Base-by-base conservation (phyloP, 2,797 vertebrate genomes). In the Poecilia velifera region DNA sequence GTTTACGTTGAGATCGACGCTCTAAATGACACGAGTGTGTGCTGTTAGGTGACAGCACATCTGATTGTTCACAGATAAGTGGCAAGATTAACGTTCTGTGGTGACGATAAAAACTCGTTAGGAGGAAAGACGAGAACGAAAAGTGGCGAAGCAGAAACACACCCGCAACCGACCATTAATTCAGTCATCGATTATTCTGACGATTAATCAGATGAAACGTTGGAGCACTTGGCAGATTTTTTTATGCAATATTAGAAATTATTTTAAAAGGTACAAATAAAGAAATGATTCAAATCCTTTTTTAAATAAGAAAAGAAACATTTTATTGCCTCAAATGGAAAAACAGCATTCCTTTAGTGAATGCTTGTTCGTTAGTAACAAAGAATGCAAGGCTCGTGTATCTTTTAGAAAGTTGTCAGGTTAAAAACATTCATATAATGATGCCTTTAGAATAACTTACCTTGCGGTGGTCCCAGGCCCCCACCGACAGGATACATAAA, bases 401-500 rank as follows among this genome's bases (percentile, higher is more conserved):
- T 53, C 46, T 46, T 64, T 3, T 47, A 8, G 68, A 76, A 73
- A 31, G 25, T 0, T 57, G 43, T 5, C 12, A 4, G 0, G 39
- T 64, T 59, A 70, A 73, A 66, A 18, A 46, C 31, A 25, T 73
- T 68, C 57, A 73, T 45, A 39, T 36, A 47, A 16, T 2, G 39
- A 14, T 41, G 49, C 80, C 34, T 55, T 73, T 20, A 22, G 55
- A 62, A 71, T 83, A 49, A 94, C 97, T 53, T 94, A 99, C 98
- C 98, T 97, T 98, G 98, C 80, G 97, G 96, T 22, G 97, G 95
- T 82, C 97, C 97, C 81, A 99, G 91, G 83, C 97, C 96, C 39
- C 97, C 95, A 87, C 97, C 95, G 0, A 99, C 97, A 46, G 98
- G 96, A 96, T 97, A 99, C 95, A 99, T 97, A 90, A 98, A 99